Base-by-base conservation (phyloP, 2,113 vertebrate species). In the Gnathonemus echidnorhynchus region DNA sequence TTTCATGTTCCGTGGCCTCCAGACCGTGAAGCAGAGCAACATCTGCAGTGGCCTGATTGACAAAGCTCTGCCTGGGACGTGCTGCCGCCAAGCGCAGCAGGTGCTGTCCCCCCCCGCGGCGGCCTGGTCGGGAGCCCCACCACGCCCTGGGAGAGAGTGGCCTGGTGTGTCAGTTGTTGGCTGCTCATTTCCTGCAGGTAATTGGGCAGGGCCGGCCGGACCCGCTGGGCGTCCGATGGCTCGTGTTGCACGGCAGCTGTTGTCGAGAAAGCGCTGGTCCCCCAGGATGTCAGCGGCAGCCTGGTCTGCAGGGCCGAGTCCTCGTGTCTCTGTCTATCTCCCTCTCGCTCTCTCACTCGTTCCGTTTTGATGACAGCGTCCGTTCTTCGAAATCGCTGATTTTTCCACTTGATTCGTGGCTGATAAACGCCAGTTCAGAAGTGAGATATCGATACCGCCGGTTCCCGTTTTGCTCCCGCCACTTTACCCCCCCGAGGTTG, bases 191-290 rank as follows among this genome's bases (percentile, higher is more conserved):
- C 93, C 93, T 94, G 90, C 96, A 97, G 97, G 97, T 97, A 97
- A 97, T 96, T 96, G 95, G 94, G 95, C 93, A 93, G 94, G 94
- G 93, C 94, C 94, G 94, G 95, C 93, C 94, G 93, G 94, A 93
- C 94, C 94, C 93, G 92, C 91, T 93, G 93, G 94, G 94, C 89
- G 94, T 42, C 46, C 92, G 95, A 92, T 93, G 93, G 95, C 95
- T 97, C 96, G 94, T 93, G 92, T 96, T 95, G 95, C 96, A 95
- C 93, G 95, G 96, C 96, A 96, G 96, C 96, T 97, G 96, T 95
- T 94, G 24, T 93, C 93, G 94, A 92, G 66, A 52, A 31, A 52
- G 15, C 11, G 17, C 46, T 4, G 42, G 24, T 83, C 46, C 13
- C 46, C 70, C 70, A 52, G 66, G 45, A 53, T 49, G n/a, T 15